A percentile compares a stretch with the other conserved stretches of the same genome.
Conservation (phyloP, 2,797 vertebrate genomes). For the Arctocebus calabarensis region DNA sequence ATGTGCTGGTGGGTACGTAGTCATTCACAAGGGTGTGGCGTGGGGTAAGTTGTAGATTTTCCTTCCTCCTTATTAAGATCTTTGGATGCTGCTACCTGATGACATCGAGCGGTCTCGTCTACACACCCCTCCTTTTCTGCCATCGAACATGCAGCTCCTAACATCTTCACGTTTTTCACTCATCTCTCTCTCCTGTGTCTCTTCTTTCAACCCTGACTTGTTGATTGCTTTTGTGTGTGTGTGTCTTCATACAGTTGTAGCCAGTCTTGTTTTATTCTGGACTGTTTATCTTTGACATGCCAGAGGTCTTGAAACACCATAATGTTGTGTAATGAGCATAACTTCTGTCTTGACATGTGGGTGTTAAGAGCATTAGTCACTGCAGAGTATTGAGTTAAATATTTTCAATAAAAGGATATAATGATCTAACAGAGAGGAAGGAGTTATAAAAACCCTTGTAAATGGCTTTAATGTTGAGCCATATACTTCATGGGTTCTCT, state of each 20-base stretch:
- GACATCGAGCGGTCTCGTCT: not conserved
- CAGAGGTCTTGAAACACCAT: slow-evolving; percentile 80
- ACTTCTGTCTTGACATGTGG: slow-evolving; percentile 79
- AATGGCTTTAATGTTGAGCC: slow-evolving; percentile 61
- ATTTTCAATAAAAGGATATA: slow-evolving; percentile 78
- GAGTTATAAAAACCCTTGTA: slow-evolving; percentile 71
- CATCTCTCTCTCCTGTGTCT: not conserved
- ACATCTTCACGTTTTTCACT: slow-evolving; percentile 41
- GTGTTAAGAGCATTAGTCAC: slow-evolving; percentile 80
- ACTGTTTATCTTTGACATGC: slow-evolving; percentile 79
- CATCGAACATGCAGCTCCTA: not conserved
- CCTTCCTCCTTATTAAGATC: slow-evolving; percentile 38
- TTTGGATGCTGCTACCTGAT: slow-evolving; percentile 2
- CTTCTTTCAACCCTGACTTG: not conserved
- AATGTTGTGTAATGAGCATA: slow-evolving; percentile 80
- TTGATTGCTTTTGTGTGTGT: slow-evolving; percentile 67
- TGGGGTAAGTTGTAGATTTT: slow-evolving; percentile 36
- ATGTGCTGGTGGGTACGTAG: slow-evolving; percentile 9
- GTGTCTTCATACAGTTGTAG: slow-evolving; percentile 66
- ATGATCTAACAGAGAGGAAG: slow-evolving; percentile 76
- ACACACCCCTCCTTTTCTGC: not conserved
- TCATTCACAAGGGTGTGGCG: slow-evolving; percentile 63
- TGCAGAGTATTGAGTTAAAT: slow-evolving; percentile 73
- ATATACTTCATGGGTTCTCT: slow-evolving; percentile 51
- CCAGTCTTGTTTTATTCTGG: slow-evolving; percentile 58